Base-by-base conservation (phyloP, 1,140 invertebrate genomes). In the Drosophila sp. region DNA sequence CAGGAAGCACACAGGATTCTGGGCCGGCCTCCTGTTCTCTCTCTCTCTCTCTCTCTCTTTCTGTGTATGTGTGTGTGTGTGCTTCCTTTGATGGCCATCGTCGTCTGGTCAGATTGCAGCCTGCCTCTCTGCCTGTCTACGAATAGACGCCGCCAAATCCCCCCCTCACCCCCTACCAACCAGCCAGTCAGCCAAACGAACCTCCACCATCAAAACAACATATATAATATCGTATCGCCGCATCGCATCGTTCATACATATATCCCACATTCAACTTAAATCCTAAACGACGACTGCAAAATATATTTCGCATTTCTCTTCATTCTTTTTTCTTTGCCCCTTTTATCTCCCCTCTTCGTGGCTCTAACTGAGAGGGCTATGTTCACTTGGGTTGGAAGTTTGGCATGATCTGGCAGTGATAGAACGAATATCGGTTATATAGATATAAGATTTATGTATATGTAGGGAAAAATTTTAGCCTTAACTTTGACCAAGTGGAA, bases 201-300 rank as follows among this genome's bases (percentile, higher is more conserved):
- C 40, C 11, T 17, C 17, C 17, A 17, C 17, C 17, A 17, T 17
- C 38, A 60, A 62, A 80, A 50, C 61, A 63, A 35, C 35, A 29
- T 41, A 7, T 40, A 64, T 41, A 64, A 50, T 35, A 50, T 27
- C 57, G 27, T 60, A 33, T 33, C 32, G 32, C 17, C 25, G 30
- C 17, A 33, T 25, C 17, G 30, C 4, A 23, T 23, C 30, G 32
- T 33, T n/a, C 33, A 41, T 33, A 27, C 40, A 8, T 60, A 55
- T 47, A 67, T 47, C 10, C 57, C 56, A 76, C 44, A 41, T 70
- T 38, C 60, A 72, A 76, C 65, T 69, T 66, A 44, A 76, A 76
- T 76, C 66, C 72, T 76, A 76, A 77, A 77, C 74, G 74, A 76
- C 73, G 74, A 70, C 73, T 55, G 63, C 63, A 73, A 79, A 76